phyloP scores from a whole-genome alignment of 2,888 invertebrate genomes.

The Dysmachus trigonus region DNA sequence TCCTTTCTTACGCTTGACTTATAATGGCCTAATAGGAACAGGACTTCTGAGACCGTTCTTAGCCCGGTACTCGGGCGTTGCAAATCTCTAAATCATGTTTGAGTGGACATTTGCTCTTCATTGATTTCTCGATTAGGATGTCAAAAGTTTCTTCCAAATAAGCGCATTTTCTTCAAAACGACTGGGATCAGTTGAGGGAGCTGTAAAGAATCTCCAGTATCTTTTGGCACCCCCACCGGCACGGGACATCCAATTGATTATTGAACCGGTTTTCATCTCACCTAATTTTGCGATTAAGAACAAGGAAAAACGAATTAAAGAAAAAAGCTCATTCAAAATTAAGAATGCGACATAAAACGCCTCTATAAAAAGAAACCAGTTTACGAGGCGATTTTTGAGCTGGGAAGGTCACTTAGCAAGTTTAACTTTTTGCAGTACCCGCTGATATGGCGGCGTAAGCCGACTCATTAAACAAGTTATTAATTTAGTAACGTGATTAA shows the following conservation, averaged over 20 bases:
- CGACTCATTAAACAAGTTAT: background rate
- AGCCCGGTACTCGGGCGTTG: background rate
- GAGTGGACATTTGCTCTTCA: conserved; percentile 10
- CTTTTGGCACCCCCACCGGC: background rate
- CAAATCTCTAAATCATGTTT: conserved; percentile 22
- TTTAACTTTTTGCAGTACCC: conserved; percentile 20
- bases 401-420: conserved; percentile 16
- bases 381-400: conserved; percentile 4
- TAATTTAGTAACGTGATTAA: background rate
- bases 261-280: conserved; percentile 19
- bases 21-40: background rate
- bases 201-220: background rate
- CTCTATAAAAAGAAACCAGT: conserved; percentile 20
- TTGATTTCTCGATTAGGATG: background rate
- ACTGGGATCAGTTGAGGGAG: background rate
- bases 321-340: conserved; percentile 11
- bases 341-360: conserved; percentile 32
- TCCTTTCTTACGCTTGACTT: background rate
- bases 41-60: background rate
- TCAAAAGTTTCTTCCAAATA: background rate
- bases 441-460: background rate
- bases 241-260: background rate
- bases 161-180: background rate
- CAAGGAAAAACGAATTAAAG: background rate
- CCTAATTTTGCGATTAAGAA: conserved; percentile 17